These are phyloP conservation scores for Jaculus jaculus DNA, from an alignment of 2,113 vertebrate genomes.

Conservation along the genomic window DNA sequence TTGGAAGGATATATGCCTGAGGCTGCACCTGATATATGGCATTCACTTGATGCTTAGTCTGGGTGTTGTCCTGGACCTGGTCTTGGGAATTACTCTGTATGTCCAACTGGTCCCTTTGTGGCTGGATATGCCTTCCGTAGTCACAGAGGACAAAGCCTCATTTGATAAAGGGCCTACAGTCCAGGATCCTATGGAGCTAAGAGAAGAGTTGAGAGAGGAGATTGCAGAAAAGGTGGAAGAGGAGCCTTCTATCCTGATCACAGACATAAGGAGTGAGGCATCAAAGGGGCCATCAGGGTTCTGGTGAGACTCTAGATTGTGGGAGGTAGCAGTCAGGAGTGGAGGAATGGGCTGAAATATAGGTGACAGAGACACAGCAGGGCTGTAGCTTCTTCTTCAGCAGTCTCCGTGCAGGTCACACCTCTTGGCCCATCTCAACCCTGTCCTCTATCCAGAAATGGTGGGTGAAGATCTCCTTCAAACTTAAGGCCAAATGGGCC, in stretches of 20 bases:
- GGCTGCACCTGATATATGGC: neutral
- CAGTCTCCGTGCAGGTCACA: neutral
- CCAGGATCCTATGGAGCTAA: neutral
- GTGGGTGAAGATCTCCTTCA: neutral
- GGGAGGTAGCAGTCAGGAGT: neutral
- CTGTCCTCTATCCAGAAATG: neutral
- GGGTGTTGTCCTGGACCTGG: neutral
- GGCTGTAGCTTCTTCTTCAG: no score
- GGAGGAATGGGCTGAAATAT: neutral
- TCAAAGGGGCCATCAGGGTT: neutral
- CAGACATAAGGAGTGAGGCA: neutral
- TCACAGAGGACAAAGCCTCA: neutral
- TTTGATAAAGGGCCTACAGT: neutral
- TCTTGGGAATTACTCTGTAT: neutral
- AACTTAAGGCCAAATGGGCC: neutral
- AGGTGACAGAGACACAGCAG: neutral
- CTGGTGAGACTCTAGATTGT: neutral
- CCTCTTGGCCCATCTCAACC: neutral
- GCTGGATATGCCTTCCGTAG: neutral
- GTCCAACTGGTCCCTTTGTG: no score
- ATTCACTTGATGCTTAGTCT: neutral
- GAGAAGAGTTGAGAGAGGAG: no score
- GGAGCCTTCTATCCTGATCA: neutral
- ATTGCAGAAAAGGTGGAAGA: neutral
- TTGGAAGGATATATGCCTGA: neutral